phyloP scores from a whole-genome alignment of 2,888 invertebrate genomes.

The Calameuta filiformis region DNA sequence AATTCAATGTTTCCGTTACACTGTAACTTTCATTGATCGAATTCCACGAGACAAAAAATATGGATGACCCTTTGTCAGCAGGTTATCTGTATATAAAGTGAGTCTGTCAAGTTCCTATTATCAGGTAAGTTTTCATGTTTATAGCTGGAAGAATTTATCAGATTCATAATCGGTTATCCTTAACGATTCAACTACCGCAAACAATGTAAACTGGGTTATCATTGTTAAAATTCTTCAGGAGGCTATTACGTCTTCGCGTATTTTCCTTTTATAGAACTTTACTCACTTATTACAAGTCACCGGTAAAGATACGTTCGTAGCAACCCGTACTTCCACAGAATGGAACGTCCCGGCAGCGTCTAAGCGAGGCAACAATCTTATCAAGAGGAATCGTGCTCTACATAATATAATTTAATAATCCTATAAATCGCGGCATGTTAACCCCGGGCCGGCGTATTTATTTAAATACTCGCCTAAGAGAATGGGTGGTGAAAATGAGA shows the following conservation, averaged over 20 bases:
- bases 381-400: conserved; percentile 22
- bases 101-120: not conserved
- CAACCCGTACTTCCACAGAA: not conserved
- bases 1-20: not conserved
- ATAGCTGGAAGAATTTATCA: not conserved
- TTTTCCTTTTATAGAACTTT: not conserved
- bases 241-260: not conserved
- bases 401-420: conserved; percentile 33
- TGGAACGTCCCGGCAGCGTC: conserved; percentile 1
- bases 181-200: not conserved
- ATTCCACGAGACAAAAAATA: not conserved
- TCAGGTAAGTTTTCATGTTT: not conserved
- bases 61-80: not conserved
- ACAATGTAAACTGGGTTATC: not conserved
- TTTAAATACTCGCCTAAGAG: conserved; percentile 24
- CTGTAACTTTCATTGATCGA: not conserved
- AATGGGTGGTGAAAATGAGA: conserved; percentile 8
- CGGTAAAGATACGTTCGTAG: not conserved
- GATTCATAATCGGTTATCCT: not conserved
- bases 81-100: not conserved
- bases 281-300: not conserved
- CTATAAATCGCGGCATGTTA: conserved; percentile 27
- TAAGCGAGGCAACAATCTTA: conserved; percentile 23
- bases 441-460: conserved; percentile 21
- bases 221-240: not conserved